phyloP scores from a whole-genome alignment of 2,113 vertebrate genomes.

The Corythornis madagascariensis region DNA sequence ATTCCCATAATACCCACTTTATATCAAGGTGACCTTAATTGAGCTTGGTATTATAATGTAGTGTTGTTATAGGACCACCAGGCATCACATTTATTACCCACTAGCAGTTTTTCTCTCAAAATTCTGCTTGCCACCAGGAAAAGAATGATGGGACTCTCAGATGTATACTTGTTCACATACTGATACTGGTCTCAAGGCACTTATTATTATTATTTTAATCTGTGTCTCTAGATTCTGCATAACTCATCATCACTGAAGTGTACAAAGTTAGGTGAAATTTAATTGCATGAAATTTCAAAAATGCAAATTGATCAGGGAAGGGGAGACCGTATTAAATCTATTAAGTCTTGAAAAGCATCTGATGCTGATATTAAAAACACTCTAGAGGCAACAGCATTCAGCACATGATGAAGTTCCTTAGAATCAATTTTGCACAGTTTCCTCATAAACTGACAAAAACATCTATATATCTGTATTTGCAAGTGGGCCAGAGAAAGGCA shows the following conservation, averaged over 20 bases:
- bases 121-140: slow-evolving; percentile 24
- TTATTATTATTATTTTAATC: neutral
- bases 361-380: slow-evolving; percentile 46
- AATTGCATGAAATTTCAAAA: slow-evolving; percentile 60
- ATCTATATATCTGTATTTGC: slow-evolving; percentile 13
- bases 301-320: slow-evolving; percentile 55
- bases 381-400: slow-evolving; percentile 41
- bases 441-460: neutral
- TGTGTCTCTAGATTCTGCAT: slow-evolving; percentile 14
- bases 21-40: slow-evolving; percentile 54
- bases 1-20: slow-evolving; percentile 37
- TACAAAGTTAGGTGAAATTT: slow-evolving; percentile 48
- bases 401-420: slow-evolving; percentile 35
- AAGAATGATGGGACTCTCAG: slow-evolving; percentile 30
- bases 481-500: neutral
- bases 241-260: slow-evolving; percentile 49
- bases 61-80: slow-evolving; percentile 7
- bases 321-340: slow-evolving; percentile 35
- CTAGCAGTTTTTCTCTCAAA: slow-evolving; percentile 25
- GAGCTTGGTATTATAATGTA: slow-evolving; percentile 19
- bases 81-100: slow-evolving; percentile 46
- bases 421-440: slow-evolving; percentile 36
- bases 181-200: slow-evolving; percentile 17
- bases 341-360: slow-evolving; percentile 62
- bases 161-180: neutral